Evolutionary conservation across 2,888 invertebrate species (phyloP).

Genomic region (Heliconius hortense): DNA sequence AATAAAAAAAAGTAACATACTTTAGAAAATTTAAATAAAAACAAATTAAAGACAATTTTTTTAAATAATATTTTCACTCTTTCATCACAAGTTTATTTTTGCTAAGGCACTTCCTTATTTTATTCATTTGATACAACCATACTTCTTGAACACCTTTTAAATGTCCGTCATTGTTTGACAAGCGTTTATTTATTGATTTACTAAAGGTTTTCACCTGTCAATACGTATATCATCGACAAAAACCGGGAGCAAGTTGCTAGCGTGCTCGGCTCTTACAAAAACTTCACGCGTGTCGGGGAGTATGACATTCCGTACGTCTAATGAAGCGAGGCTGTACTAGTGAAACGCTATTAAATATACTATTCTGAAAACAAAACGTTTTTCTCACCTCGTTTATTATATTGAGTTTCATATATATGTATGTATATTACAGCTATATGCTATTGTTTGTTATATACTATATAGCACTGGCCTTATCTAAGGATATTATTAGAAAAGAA

Average conservation of each 20-base stretch:
- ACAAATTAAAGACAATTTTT: neutral
- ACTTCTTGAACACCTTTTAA: conserved; percentile 15
- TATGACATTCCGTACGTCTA: conserved; percentile 65
- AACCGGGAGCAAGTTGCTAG: conserved; percentile 51
- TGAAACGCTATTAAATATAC: conserved; percentile 40
- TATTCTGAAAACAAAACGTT: conserved; percentile 35
- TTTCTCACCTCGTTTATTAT: conserved; percentile 29
- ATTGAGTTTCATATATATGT: conserved; percentile 13
- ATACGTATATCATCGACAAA: conserved; percentile 46
- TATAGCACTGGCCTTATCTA: neutral
- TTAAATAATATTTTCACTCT: neutral
- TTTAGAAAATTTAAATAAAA: neutral
- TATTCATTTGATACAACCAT: neutral
- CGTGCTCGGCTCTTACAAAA: conserved; percentile 40
- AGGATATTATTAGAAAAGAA: neutral
- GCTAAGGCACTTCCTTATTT: neutral
- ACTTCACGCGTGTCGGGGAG: conserved; percentile 47
- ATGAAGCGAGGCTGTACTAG: conserved; percentile 57
- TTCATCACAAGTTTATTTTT: neutral
- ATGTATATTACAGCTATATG: neutral
- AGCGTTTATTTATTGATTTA: conserved; percentile 25
- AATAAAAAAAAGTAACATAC: too few species aligned
- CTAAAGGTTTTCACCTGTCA: conserved; percentile 63
- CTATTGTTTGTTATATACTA: neutral
- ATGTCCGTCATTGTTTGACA: conserved; percentile 16